These are phyloP conservation scores for Sialia sialis DNA, from an alignment of 2,113 vertebrate genomes.

Conservation along the genomic window DNA sequence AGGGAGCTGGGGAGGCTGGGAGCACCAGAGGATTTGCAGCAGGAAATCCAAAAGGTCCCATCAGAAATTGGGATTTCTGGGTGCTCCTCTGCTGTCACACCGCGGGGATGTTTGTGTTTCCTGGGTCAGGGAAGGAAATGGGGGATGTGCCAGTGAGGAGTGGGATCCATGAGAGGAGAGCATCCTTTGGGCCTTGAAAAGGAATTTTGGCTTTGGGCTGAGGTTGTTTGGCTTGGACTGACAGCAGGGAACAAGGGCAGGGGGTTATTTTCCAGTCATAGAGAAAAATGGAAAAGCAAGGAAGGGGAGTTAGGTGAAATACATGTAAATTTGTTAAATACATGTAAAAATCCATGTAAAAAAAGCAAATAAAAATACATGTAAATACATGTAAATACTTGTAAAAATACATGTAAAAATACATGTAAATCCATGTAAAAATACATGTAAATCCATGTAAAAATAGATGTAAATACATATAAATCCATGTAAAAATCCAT, in stretches of 20 bases:
- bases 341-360: too few species aligned
- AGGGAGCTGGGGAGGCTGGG: neutral
- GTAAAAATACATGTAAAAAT: neutral
- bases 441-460: too few species aligned
- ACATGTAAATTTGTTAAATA: too few species aligned
- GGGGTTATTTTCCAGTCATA: neutral
- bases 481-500: too few species aligned
- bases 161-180: neutral
- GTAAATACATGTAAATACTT: too few species aligned
- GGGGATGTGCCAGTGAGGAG: accelerated
- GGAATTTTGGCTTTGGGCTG: neutral
- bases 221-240: neutral
- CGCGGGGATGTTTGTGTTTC: neutral
- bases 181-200: neutral
- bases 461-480: too few species aligned
- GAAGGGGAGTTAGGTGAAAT: too few species aligned
- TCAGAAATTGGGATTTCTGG: neutral
- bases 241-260: neutral
- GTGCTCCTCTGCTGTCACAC: neutral
- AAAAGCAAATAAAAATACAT: too few species aligned
- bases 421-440: too few species aligned
- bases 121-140: neutral
- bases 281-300: too few species aligned
- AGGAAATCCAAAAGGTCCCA: neutral
- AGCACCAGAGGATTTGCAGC: neutral